Evolutionary conservation across 1,140 invertebrate genomes (phyloP).

Genomic region (Nebria ingens): DNA sequence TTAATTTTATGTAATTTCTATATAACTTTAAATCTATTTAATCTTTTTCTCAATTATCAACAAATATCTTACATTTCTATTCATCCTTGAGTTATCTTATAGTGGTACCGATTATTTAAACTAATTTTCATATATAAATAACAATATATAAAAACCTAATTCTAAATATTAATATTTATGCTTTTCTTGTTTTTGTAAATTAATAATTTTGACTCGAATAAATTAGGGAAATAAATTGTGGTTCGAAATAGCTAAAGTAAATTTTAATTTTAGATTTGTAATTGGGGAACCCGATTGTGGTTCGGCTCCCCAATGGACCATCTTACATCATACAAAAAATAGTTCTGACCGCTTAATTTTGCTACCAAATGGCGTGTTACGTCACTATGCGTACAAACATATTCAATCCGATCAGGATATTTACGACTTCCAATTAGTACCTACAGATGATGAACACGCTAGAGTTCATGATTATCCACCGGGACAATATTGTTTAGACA

Average conservation of each 20-base stretch:
- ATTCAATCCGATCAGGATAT: slow-evolving; percentile 37
- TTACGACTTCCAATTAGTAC: slow-evolving; percentile 34
- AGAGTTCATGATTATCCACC: slow-evolving; percentile 58
- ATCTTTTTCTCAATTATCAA: not conserved
- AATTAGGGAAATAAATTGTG: no score
- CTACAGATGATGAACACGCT: slow-evolving; percentile 38
- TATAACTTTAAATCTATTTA: no score
- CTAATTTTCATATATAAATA: no score
- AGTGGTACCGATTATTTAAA: not conserved
- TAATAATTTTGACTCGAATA: no score
- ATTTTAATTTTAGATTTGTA: slow-evolving; percentile 36
- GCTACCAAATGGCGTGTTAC: slow-evolving; percentile 53
- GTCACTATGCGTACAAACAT: slow-evolving; percentile 53
- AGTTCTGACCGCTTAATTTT: slow-evolving; percentile 51
- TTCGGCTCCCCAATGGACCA: slow-evolving; percentile 55
- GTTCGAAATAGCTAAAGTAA: not conserved
- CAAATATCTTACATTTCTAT: not conserved
- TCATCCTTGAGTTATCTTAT: not conserved
- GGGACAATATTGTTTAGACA: slow-evolving; percentile 69
- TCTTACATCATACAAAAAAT: slow-evolving; percentile 51
- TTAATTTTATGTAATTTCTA: slow-evolving; percentile 32
- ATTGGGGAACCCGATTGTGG: slow-evolving; percentile 61
- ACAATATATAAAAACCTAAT: no score
- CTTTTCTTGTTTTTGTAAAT: no score
- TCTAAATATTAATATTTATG: no score